Base-by-base conservation (phyloP, 2,888 invertebrate genomes). In the Sclerodermus sp. region DNA sequence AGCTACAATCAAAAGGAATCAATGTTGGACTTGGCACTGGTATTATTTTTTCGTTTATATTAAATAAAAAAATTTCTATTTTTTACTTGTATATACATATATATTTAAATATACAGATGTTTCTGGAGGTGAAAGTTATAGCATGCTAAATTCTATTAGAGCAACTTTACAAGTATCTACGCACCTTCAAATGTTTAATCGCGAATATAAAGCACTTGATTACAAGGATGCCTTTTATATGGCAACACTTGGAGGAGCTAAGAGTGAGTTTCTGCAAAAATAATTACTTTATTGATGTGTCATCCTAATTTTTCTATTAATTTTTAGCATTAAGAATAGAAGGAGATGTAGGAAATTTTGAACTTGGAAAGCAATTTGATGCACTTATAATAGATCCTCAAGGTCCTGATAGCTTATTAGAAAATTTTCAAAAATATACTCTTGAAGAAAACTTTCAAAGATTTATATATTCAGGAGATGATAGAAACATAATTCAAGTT, bases 21-120 rank as follows among this genome's bases (percentile, higher is more conserved):
- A 87, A 84, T 70, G 85, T 95, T 47, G 94, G 93, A 6, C 81
- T 95, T 38, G 95, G 95, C 60, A 92, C 93, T 73, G 93, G 93
- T 92, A 61, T 18, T 40, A 37, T 40, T 5, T 3, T 23, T 23
- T 23, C 8, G 42, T 13, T 29, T n/a, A 15, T 10, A 34, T n/a
- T 15, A 8, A 18, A 23, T 18, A 43, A 46, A 3, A 36, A 16
- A 14, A 38, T 41, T 18, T 29, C 32, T 15, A 15, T 47, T 29
- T 9, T 29, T 42, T 18, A 38, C 12, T 12, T 17, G 32, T 38
- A 45, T 36, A 12, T 37, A 36, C 45, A 6, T 32, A 39, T n/a
- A n/a, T n/a, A n/a, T n/a, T n/a, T n/a, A n/a, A n/a, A n/a, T n/a
- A n/a, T 18, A 32, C 73, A 91, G 95, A 95, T 79, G 86, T 94